A percentile compares a stretch with the other conserved stretches of the same genome.
Evolutionary conservation across 2,888 invertebrate species (phyloP).

Genomic region (Frankliniella fusca): DNA sequence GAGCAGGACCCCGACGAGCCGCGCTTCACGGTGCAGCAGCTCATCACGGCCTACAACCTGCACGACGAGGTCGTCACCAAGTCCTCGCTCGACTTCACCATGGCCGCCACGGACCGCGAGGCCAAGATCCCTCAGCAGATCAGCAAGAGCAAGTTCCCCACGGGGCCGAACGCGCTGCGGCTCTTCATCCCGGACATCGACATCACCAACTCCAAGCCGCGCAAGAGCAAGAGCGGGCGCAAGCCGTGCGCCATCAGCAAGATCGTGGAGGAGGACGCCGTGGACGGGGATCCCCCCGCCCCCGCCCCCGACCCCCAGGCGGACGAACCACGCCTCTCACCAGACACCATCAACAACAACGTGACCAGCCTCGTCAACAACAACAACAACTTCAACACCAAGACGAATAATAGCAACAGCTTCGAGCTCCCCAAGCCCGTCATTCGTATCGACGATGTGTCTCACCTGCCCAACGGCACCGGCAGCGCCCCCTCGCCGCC

Average conservation of each 20-base stretch:
- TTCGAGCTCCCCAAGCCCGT: background rate
- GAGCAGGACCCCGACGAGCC: constrained; percentile 49
- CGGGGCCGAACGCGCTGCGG: constrained; percentile 49
- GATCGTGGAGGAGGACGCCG: background rate
- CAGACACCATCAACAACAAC: constrained; percentile 11
- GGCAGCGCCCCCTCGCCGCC: background rate
- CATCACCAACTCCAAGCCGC: constrained; percentile 34
- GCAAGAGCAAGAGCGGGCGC: constrained; percentile 1
- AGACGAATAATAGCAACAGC: background rate
- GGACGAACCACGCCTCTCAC: background rate
- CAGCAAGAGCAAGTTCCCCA: constrained; percentile 45
- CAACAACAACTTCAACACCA: background rate
- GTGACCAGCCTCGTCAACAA: background rate
- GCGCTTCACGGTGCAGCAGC: constrained; percentile 50
- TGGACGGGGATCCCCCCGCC: background rate
- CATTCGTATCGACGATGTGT: background rate
- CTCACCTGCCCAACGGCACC: background rate
- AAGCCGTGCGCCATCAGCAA: background rate
- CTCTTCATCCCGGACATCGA: constrained; percentile 51
- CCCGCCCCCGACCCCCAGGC: too few relatives aligned
- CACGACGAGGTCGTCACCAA: constrained; percentile 51
- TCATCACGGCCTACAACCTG: constrained; percentile 51
- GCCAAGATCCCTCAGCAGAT: background rate
- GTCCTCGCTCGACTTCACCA: constrained; percentile 49
- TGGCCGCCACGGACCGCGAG: constrained; percentile 42